Evolutionary conservation across 1,140 invertebrate genomes (phyloP).

Genomic region (Sinella curviseta): DNA sequence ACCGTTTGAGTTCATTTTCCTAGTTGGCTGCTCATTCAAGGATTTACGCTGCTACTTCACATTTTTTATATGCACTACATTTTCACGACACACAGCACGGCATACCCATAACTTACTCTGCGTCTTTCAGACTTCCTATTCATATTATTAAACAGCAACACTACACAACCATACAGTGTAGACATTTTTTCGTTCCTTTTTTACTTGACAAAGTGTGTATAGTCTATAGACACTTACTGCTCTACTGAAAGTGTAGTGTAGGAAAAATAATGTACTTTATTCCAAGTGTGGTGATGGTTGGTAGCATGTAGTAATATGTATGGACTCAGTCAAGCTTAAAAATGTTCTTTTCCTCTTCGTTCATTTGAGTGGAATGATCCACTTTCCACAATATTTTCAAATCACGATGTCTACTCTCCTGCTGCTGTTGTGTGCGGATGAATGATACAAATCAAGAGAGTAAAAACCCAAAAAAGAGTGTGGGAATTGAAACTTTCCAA

Average conservation of each 20-base stretch:
- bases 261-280: too few relatives aligned
- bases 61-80: not conserved
- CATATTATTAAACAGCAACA: not conserved
- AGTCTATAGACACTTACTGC: not conserved
- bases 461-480: not conserved
- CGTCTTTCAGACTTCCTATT: too few relatives aligned
- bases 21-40: not conserved
- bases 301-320: not conserved
- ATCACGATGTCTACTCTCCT: not conserved
- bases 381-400: constrained; percentile 25
- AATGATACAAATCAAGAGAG: constrained; percentile 18
- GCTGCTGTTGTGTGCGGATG: not conserved
- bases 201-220: not conserved
- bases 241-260: not conserved
- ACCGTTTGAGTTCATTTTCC: not conserved
- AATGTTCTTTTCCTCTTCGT: constrained; percentile 20
- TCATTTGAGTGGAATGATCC: constrained; percentile 27
- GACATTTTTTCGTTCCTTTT: not conserved
- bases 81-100: not conserved
- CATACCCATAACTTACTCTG: not conserved
- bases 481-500: constrained; percentile 18
- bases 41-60: not conserved
- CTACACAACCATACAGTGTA: not conserved
- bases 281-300: too few relatives aligned
- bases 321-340: not conserved